Percentiles rank a stretch among this genome's conserved stretches.
Conservation (phyloP, 64 coral and sea anemone genomes). For the Pocillopora verrucosa region DNA sequence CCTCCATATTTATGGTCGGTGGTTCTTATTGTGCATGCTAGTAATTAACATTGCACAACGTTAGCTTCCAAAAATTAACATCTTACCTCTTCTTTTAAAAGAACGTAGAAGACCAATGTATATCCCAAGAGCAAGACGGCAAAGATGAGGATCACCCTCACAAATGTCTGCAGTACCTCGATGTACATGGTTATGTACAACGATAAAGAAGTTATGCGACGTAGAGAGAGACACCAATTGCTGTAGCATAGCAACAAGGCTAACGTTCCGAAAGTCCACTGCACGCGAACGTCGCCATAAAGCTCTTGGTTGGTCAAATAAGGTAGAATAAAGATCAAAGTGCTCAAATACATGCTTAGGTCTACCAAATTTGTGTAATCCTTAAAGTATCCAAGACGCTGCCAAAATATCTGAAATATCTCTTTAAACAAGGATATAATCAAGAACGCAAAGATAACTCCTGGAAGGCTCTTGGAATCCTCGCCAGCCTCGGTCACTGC, state of each 20-base stretch:
- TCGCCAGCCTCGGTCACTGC: slow-evolving; percentile 10
- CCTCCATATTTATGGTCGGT: no score
- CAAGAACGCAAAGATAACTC: slow-evolving; percentile 22
- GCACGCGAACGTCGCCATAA: slow-evolving; percentile 28
- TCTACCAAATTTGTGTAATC: slow-evolving; percentile 73
- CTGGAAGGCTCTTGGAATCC: slow-evolving; percentile 8
- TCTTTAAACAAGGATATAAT: slow-evolving; percentile 41
- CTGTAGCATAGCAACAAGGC: slow-evolving; percentile 61
- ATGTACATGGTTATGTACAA: slow-evolving; percentile 86
- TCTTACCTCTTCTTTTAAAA: slow-evolving; percentile 83
- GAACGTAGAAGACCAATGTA: slow-evolving; percentile 54
- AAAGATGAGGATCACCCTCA: slow-evolving; percentile 71
- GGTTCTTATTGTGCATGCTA: no score
- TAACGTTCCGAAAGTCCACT: slow-evolving; percentile 60
- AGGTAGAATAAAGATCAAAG: slow-evolving; percentile 47
- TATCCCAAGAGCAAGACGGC: slow-evolving; percentile 47
- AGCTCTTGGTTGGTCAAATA: slow-evolving; percentile 49
- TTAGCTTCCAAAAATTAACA: background rate
- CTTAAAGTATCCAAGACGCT: slow-evolving; percentile 53
- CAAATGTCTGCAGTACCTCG: slow-evolving; percentile 72
- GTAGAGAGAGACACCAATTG: slow-evolving; percentile 49
- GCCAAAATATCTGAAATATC: slow-evolving; percentile 51
- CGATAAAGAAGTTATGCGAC: slow-evolving; percentile 53
- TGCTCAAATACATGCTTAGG: background rate
- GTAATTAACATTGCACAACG: no score